Percentiles rank a stretch among this genome's conserved stretches.
These are phyloP conservation scores for Babyrousa celebensis DNA, from an alignment of 2,797 vertebrate genomes.

Conservation along the genomic window DNA sequence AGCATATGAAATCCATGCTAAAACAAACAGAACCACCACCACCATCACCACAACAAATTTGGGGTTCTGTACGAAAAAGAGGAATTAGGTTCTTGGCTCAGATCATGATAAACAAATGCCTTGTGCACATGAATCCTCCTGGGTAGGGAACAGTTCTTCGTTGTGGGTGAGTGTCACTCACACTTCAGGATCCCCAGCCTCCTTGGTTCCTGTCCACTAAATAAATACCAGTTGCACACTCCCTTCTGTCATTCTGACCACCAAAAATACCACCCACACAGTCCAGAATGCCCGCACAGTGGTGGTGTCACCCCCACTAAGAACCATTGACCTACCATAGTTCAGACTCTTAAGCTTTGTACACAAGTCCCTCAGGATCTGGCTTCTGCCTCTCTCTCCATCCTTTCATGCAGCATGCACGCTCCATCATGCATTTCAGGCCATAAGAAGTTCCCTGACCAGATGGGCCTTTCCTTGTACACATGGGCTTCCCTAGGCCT, in stretches of 20 bases:
- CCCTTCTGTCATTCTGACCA: background rate
- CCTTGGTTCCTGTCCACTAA: background rate
- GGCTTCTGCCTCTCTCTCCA: background rate
- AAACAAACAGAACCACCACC: background rate
- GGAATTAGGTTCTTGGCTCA: background rate
- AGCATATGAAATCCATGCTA: background rate
- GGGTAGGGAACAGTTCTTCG: background rate
- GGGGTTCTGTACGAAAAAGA: background rate
- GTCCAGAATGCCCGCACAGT: background rate
- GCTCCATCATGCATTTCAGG: background rate
- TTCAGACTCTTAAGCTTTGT: background rate
- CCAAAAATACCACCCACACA: background rate
- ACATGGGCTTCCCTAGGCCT: background rate
- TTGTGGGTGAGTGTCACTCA: background rate
- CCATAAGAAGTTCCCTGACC: background rate
- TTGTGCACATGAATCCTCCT: background rate
- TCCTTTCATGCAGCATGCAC: too few species aligned
- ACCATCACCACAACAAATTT: background rate
- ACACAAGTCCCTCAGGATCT: background rate
- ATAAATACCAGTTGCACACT: background rate
- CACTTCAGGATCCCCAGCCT: background rate
- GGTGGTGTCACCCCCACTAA: background rate
- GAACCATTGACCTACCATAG: background rate
- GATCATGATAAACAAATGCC: background rate
- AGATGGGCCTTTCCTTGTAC: background rate